A percentile compares a stretch with the other conserved stretches of the same genome.
phyloP scores from a whole-genome alignment of 1,140 invertebrate species.

The Neodiprion virginianus region DNA sequence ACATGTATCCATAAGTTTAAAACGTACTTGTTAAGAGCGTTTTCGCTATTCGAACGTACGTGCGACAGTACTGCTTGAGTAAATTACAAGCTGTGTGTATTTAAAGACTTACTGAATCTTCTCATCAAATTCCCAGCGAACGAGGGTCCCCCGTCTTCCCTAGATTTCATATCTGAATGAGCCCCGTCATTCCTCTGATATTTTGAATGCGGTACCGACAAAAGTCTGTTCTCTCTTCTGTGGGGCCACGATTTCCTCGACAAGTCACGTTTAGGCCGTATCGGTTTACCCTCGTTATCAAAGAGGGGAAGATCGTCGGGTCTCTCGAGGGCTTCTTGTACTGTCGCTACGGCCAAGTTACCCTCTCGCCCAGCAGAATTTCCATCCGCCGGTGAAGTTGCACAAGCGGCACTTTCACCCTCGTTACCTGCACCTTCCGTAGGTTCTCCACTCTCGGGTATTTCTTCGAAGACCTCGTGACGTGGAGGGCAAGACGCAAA shows the following conservation, averaged over 20 bases:
- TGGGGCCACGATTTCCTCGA: conserved; percentile 61
- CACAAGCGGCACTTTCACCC: conserved; percentile 37
- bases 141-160: conserved; percentile 53
- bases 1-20: neutral
- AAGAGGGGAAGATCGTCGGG: conserved; percentile 72
- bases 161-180: conserved; percentile 43
- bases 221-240: conserved; percentile 71
- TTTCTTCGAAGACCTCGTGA: conserved; percentile 51
- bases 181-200: conserved; percentile 61
- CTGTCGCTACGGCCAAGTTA: neutral
- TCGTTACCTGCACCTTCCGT: conserved; percentile 44
- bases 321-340: conserved; percentile 35
- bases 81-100: neutral
- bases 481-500: conserved; percentile 24
- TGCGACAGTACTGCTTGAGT: neutral
- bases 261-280: conserved; percentile 64
- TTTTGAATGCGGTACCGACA: conserved; percentile 81
- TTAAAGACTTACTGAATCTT: conserved; percentile 83
- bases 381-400: conserved; percentile 29
- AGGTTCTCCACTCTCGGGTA: conserved; percentile 32
- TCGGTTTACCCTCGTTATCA: conserved; percentile 65
- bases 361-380: conserved; percentile 33
- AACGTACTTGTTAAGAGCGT: neutral
- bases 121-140: conserved; percentile 78
- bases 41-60: conserved; percentile 4